Conservation (phyloP, 2,797 vertebrate species). For the Danio albolineatus region DNA sequence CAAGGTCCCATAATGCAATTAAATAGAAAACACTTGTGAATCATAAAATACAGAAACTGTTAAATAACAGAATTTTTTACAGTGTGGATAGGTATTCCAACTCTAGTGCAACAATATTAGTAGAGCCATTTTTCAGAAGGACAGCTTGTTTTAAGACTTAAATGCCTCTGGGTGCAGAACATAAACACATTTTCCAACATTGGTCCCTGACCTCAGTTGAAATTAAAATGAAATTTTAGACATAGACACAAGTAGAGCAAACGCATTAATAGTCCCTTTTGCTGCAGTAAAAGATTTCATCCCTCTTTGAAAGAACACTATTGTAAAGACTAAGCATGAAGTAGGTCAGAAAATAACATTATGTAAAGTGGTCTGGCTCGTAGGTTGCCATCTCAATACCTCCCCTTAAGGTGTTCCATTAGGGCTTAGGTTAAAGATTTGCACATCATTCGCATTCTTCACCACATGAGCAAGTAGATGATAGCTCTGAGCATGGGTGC, state of each 20-base stretch:
- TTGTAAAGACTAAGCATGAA: not conserved
- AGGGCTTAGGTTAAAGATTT: not conserved
- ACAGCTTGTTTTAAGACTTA: not conserved
- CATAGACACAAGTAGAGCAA: not conserved
- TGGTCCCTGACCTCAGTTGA: not conserved
- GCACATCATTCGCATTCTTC: not conserved
- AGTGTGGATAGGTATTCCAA: not conserved
- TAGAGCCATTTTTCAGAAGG: slow-evolving; percentile 8
- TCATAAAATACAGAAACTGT: no score
- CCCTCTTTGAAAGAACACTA: not conserved
- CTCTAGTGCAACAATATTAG: not conserved
- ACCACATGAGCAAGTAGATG: not conserved
- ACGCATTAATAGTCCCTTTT: not conserved
- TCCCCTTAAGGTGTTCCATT: not conserved
- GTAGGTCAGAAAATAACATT: not conserved
- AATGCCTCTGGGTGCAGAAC: not conserved
- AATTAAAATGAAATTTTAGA: no score
- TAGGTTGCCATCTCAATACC: not conserved
- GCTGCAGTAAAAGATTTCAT: not conserved
- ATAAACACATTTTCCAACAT: not conserved
- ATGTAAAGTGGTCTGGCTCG: not conserved
- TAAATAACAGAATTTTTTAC: no score
- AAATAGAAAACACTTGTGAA: no score
- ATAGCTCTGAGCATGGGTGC: not conserved
- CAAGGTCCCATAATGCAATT: no score